Percentiles rank a stretch among this genome's conserved stretches.
These are phyloP conservation scores for Ploceus nigricollis DNA, from an alignment of 2,113 vertebrate species.

Conservation along the genomic window DNA sequence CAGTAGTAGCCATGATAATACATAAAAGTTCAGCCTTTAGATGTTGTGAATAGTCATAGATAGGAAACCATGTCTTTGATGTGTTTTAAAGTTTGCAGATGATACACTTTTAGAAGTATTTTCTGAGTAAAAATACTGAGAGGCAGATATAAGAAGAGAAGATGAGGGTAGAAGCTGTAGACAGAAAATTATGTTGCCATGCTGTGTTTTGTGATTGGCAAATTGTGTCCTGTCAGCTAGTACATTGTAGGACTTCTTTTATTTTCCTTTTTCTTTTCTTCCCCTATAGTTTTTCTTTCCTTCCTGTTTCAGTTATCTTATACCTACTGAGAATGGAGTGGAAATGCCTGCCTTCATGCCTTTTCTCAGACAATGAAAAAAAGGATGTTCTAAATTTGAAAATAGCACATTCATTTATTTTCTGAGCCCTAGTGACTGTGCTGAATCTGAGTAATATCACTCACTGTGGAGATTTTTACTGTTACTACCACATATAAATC, in stretches of 20 bases:
- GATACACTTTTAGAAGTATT: neutral
- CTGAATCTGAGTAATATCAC: neutral
- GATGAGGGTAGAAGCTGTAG: neutral
- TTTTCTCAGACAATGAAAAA: neutral
- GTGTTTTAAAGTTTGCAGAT: neutral
- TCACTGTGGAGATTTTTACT: neutral
- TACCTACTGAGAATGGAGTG: neutral
- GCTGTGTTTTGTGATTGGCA: accelerated
- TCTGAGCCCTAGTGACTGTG: neutral
- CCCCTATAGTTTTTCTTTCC: neutral
- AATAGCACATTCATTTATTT: neutral
- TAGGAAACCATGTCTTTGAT: neutral
- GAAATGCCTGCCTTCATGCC: neutral
- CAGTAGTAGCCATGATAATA: neutral
- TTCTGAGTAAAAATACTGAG: neutral
- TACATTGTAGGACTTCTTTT: neutral
- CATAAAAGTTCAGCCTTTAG: neutral
- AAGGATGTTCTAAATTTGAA: neutral
- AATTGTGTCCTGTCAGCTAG: neutral
- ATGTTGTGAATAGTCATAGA: neutral
- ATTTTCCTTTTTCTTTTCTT: neutral
- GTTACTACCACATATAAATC: neutral
- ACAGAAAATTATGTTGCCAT: neutral
- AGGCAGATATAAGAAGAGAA: neutral
- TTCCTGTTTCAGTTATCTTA: neutral